Percentiles rank a stretch among this genome's conserved stretches.
These are phyloP conservation scores for Malthinus flaveolus DNA, from an alignment of 2,888 invertebrate genomes.

Conservation along the genomic window DNA sequence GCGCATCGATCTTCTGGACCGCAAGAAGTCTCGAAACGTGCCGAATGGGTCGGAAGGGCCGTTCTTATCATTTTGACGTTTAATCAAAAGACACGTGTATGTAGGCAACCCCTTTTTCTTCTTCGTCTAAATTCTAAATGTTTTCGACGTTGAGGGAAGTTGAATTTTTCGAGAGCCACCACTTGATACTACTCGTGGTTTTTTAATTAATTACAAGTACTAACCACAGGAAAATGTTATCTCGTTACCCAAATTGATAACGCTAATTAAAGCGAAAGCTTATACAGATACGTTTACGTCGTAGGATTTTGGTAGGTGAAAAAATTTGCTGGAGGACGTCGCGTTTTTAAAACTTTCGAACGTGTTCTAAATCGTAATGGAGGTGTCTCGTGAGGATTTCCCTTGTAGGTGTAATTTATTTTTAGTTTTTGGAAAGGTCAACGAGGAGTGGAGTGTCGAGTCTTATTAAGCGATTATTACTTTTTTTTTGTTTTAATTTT, in stretches of 20 bases:
- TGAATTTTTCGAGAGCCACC: neutral
- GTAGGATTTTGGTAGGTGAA: no score
- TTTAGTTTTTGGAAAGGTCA: constrained; percentile 21
- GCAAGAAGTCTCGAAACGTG: constrained; percentile 36
- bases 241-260: constrained; percentile 9
- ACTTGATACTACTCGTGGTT: neutral
- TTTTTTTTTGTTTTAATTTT: neutral
- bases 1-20: constrained; percentile 43
- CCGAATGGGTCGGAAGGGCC: constrained; percentile 29
- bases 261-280: neutral
- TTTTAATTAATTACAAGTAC: constrained; percentile 1
- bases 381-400: neutral
- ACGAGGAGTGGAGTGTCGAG: constrained; percentile 13
- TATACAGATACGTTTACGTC: no score
- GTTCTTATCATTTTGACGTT: constrained; percentile 22
- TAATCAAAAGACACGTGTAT: constrained; percentile 17
- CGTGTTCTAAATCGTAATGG: no score
- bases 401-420: constrained; percentile 17
- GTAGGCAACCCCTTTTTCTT: neutral
- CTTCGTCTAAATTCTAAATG: neutral
- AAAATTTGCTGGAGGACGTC: no score
- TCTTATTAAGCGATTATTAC: constrained; percentile 6
- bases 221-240: constrained; percentile 16
- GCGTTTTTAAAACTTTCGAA: no score
- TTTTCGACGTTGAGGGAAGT: neutral